Evolutionary conservation across 2,113 vertebrate species (phyloP).

Genomic region (Siniperca chuatsi): DNA sequence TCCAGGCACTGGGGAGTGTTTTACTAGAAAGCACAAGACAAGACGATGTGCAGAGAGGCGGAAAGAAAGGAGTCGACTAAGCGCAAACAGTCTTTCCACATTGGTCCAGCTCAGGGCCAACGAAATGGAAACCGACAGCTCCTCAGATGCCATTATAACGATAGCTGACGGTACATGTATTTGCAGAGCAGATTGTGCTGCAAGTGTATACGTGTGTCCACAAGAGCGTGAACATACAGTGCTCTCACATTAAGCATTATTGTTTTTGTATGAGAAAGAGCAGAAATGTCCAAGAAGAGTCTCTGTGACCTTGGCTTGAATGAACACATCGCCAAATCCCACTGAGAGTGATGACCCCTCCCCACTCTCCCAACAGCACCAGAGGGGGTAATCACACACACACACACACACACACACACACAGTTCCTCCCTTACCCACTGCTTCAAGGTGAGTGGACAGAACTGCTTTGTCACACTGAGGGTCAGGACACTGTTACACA

Average conservation of each 20-base stretch:
- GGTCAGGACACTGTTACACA: constrained; percentile 54
- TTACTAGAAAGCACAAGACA: constrained; percentile 63
- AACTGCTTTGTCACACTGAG: constrained; percentile 61
- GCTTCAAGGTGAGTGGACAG: constrained; percentile 49
- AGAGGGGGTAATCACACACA: not conserved
- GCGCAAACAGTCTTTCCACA: constrained; percentile 36
- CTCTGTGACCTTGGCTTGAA: constrained; percentile 39
- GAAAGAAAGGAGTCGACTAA: constrained; percentile 47
- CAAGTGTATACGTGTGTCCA: not conserved
- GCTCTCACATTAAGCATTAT: not conserved
- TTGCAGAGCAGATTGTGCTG: constrained; percentile 2
- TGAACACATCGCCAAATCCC: not conserved
- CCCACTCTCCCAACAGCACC: not conserved
- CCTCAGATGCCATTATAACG: not conserved
- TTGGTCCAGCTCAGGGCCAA: constrained; percentile 36
- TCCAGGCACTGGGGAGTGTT: constrained; percentile 41
- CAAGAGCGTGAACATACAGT: not conserved
- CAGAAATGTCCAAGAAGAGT: constrained; percentile 15
- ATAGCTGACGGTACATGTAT: constrained; percentile 15
- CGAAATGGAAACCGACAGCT: constrained; percentile 43
- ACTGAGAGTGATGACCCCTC: constrained; percentile 12
- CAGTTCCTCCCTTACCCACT: not conserved
- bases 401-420: constrained; percentile 1
- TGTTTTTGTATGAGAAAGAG: constrained; percentile 3
- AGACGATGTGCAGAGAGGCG: constrained; percentile 55